Percentiles rank a stretch among this genome's conserved stretches.
These are phyloP conservation scores for Bos taurus DNA, from an alignment of 2,113 vertebrate genomes.

Conservation along the genomic window DNA sequence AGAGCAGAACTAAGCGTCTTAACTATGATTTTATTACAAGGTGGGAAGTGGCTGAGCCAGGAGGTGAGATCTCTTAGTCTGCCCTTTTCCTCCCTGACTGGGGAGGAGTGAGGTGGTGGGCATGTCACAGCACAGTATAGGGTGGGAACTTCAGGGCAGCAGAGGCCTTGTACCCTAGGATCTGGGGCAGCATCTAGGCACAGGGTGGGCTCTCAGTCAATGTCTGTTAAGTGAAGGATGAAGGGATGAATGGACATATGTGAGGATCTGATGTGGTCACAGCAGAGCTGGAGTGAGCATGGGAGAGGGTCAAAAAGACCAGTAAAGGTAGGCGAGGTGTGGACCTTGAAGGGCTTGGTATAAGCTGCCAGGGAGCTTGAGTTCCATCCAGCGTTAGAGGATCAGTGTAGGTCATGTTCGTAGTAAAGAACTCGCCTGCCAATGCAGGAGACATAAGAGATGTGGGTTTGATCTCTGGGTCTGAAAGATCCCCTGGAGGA, in stretches of 20 bases:
- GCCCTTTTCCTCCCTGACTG: not conserved
- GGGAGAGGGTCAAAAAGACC: not conserved
- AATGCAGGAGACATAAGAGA: not conserved
- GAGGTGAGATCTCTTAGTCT: not conserved
- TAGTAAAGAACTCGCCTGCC: not conserved
- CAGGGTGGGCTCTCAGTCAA: not conserved
- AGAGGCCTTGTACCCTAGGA: not conserved
- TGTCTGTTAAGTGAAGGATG: not conserved
- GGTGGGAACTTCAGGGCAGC: not conserved
- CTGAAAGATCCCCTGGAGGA: not conserved
- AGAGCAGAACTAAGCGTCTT: not conserved
- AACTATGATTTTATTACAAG: not conserved
- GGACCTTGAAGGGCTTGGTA: not conserved
- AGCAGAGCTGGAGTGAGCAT: not conserved
- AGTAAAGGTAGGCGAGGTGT: accelerated
- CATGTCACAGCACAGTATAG: not conserved
- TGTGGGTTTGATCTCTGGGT: not conserved
- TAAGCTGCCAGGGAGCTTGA: not conserved
- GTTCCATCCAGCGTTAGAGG: not conserved
- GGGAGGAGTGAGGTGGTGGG: not conserved
- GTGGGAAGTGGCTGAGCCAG: not conserved
- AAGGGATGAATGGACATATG: too few species aligned
- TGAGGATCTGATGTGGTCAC: accelerated
- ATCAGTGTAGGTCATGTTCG: not conserved
- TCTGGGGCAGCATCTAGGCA: not conserved